Evolutionary conservation across 1,140 invertebrate species (phyloP), one percentile per base, ranked within the genome.

Genomic region (Anoplolepis gracilipes): DNA sequence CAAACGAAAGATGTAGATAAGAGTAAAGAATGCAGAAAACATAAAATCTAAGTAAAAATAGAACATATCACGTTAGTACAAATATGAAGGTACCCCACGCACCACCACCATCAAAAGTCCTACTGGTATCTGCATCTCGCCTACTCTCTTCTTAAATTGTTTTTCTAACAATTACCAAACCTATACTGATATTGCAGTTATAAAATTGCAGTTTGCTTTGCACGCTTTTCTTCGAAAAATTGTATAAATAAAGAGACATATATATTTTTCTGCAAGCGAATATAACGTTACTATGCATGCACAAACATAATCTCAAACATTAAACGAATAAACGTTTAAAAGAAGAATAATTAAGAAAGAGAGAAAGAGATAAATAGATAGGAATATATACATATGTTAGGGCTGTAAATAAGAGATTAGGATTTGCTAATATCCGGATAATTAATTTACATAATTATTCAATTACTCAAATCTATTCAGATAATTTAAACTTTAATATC

Each of bases 121-220:
- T 90, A 87, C 77, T 42, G 69, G 87, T 86, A 65, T 87, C 72
- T 84, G 73, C 57, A 82, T 86, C 46, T 42, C 67, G 84, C 85
- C 36, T 61, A 81, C 65, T 73, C 42, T 77, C 86, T 84, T 85
- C 88, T 88, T 94, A 94, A 95, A 95, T 95, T 95, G 94, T 95
- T 95, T 95, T 95, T 95, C 94, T 95, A 95, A 95, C 94, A 94
- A 92, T 91, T 90, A 87, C 67, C 62, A 75, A 72, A 78, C 59
- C 64, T 88, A 89, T 30, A 72, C 69, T 72, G 64, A 78, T 57
- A 85, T 46, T 57, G 49, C n/a, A n/a, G n/a, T n/a, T n/a, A n/a
- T 82, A 59, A 90, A 42, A 65, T 62, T n/a, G 8, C 59, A 69
- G 69, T 61, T 62, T 85, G 49, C 64, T 49, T 70, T 22, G 84